Base-by-base conservation (phyloP, 2,113 vertebrate species). In the Malurus melanocephalus region DNA sequence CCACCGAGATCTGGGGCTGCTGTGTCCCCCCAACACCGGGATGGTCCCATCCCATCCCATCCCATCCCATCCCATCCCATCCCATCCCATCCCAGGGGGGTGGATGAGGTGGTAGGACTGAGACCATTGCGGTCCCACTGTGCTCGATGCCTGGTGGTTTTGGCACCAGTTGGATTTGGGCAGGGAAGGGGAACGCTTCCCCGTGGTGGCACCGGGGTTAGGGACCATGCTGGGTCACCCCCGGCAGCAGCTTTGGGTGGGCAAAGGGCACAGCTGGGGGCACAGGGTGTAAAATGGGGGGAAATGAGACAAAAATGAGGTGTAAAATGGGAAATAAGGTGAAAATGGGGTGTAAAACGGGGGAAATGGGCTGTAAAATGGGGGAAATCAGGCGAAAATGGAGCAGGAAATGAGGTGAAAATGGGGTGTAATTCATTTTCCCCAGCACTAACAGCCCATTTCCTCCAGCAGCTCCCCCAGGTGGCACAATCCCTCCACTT, bases 11-110 rank as follows among this genome's bases (percentile, higher is more conserved):
- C n/a, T 1, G 15, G 16, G 33, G 57, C 21, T 48, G 23, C 35
- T 16, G 51, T 0, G 0, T 43, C 17, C 61, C 61, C 60, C 8
- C 46, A 33, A 5, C 26, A 9, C 16, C 0, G 0, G 53, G 21
- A 59, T 35, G 2, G 4, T 23, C 40, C 43, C 17, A 16, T 52
- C 22, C 59, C 17, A 16, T 52, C 22, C 59, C 38, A 38, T 38
- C 38, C 38, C 38, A 38, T 38, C 38, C 38, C 38, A 38, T 38
- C 38, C 38, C 38, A 38, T 35, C 35, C 35, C 35, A 35, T 35
- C 46, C 71, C 6, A 1, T 20, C 22, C 59, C 27, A 7, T 6
- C 59, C 45, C 40, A 20, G 23, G 9, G 0, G 7, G 38, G 4
- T 4, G 33, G 28, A n/a, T 3, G 8, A 3, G 26, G 78, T 4